Evolutionary conservation across 2,113 vertebrate genomes (phyloP), one percentile per base, ranked within the genome.

Genomic region (Crotophaga sulcirostris): DNA sequence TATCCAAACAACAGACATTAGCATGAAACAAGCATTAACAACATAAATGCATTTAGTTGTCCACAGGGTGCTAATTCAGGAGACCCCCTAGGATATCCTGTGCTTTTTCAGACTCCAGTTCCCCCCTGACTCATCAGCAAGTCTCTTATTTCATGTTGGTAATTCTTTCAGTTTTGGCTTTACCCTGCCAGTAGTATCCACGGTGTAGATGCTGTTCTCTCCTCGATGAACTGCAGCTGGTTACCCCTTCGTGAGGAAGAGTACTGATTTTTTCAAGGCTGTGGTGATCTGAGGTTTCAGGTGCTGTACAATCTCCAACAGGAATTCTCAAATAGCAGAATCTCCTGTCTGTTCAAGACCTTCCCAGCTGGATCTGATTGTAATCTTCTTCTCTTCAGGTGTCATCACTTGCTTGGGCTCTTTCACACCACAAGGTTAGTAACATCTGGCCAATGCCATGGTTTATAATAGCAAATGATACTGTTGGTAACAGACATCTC

Each of bases 41-140:
- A 69, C 79, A 66, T 47, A 44, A 8, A n/a, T 3, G 4, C 51
- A 12, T 82, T 47, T 25, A 38, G 23, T 78, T 90, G 15, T 81
- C 78, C 36, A 28, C 11, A 13, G 21, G 12, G 34, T 0, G 0
- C 16, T 64, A 40, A 63, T 11, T 60, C 38, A 33, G 63, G 31
- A 69, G 33, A 90, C 14, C 40, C 20, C 10, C 44, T 75, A 60
- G 28, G 62, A 62, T 10, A 20, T 17, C 11, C 29, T 73, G 28
- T 10, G 3, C 28, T 62, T 5, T 54, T 88, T 77, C 1, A 21
- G 73, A 45, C 42, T 83, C 19, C 17, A 20, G 6, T 28, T 87
- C 40, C 77, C 21, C 66, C 58, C 49, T 5, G 11, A 40, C 31
- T 78, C 47, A 68, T 63, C 40, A 82, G 17, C 44, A 72, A 19